Base-by-base conservation (phyloP, 2,113 vertebrate genomes). In the Dendropsophus ebraccatus region DNA sequence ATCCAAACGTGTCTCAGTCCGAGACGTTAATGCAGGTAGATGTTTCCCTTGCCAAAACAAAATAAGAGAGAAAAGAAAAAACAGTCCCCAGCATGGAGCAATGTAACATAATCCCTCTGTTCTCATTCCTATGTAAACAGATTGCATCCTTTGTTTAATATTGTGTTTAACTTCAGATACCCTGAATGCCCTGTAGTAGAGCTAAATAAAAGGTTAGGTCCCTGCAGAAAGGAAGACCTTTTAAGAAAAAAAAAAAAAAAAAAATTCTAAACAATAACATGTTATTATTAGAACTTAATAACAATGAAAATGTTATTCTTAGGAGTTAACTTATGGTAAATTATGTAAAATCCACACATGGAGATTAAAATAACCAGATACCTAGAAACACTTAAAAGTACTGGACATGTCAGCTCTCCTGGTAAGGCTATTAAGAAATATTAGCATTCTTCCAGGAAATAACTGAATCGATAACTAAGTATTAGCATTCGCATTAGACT, bases 101-200 rank as follows among this genome's bases (percentile, higher is more conserved):
- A 54, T 56, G 49, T 1, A 77, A 23, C 75, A 1, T 25, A 32
- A 28, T 35, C 49, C 45, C 23, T 80, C 54, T 62, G 77, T 80
- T 60, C 77, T 80, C 30, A 21, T 41, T n/a, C 52, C 54, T 78
- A 30, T 69, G 23, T 79, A 85, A 85, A 78, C 83, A 85, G 50
- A 7, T 11, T 19, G 14, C 47, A 85, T 85, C 73, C 74, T 78
- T 67, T 85, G 74, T 85, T 67, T 85, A 67, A 69, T 74, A 28
- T 30, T 85, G 45, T 50, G 74, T 79, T 21, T 50, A 25, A 2
- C 5, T 78, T 52, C 37, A 6, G 37, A 84, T 84, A 78, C 41
- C n/a, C 35, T 25, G 58, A 65, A 52, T 11, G 74, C 13, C 11
- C 21, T 52, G 73, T 54, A 17, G 4, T 21, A 12, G 23, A 56